Base-by-base conservation (phyloP, 2,888 invertebrate species). In the Pycnomerus fuliginosus region DNA sequence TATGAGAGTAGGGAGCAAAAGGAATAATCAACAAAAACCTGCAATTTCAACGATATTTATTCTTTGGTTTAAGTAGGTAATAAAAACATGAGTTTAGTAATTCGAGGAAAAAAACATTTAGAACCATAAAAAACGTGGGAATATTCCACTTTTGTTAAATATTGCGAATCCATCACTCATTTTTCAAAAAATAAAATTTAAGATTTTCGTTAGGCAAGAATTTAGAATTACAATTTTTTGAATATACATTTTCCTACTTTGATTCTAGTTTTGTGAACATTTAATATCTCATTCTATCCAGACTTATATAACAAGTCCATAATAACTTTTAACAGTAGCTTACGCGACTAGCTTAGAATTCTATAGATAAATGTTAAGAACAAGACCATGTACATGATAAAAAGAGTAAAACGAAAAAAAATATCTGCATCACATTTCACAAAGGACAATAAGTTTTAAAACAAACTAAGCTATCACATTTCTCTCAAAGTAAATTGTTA, bases 131-230 rank as follows among this genome's bases (percentile, higher is more conserved):
- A n/a, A n/a, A n/a, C n/a, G n/a, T n/a, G n/a, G n/a, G n/a, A n/a
- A n/a, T n/a, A n/a, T n/a, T n/a, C n/a, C n/a, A n/a, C n/a, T n/a
- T n/a, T n/a, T n/a, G n/a, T n/a, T n/a, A n/a, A n/a, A n/a, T n/a
- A n/a, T n/a, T n/a, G n/a, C n/a, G n/a, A n/a, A n/a, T n/a, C n/a
- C 45, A 44, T 54, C 45, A 50, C n/a, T 52, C 43, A 20, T 45
- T 50, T 60, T 61, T 61, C 61, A 62, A 60, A 64, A 65, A 64
- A 65, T 61, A 61, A 62, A 53, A 53, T 10, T 60, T 57, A n/a
- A n/a, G n/a, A n/a, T 59, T 49, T 62, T 65, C 64, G 64, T 59
- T 58, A 68, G 68, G 69, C 68, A 65, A 64, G 59, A 64, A 61
- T 69, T 68, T 69, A 68, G 67, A 69, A 68, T 68, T 25, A 62